Base-by-base conservation (phyloP, 2,888 invertebrate species). In the Erebia epiphron region DNA sequence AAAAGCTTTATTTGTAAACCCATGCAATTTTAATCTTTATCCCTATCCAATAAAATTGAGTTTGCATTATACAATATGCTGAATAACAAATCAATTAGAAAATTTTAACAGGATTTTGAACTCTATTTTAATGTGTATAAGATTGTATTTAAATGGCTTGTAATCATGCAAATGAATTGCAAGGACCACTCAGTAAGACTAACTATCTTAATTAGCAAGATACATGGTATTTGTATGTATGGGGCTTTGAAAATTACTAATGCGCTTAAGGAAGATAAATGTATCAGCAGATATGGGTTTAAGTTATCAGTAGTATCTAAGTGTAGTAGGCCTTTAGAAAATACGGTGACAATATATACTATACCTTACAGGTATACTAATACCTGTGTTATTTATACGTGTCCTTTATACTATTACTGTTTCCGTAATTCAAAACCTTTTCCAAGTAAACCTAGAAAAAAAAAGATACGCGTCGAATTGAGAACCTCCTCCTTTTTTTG, bases 181-280 rank as follows among this genome's bases (percentile, higher is more conserved):
- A 73, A 77, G 75, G 80, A 78, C 79, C 81, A 80, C 80, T 81
- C 79, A 71, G 77, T 75, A 77, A 76, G 77, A 78, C 74, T 73
- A 76, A 78, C 80, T 83, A 84, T 84, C 85, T 85, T 85, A 85
- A 85, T 85, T 84, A 84, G 82, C 75, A 75, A 77, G 81, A 83
- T 84, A 83, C 80, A 80, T 76, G 75, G 73, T 70, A 75, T 76
- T 49, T 77, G 77, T 76, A 77, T 78, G 75, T 78, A 74, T 75
- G 71, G 73, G 63, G 66, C 73, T 68, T 76, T 75, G 74, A 73
- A 74, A 75, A 76, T 79, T 77, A 77, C 75, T 78, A 78, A 78
- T 76, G 76, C 75, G 75, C 75, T 76, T 78, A 68, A 63, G 70
- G 7, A 49, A 26, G 76, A 75, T 76, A 76, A 68, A 58, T 26